Evolutionary conservation across 2,113 vertebrate genomes (phyloP).

Genomic region (Psettodes erumei): DNA sequence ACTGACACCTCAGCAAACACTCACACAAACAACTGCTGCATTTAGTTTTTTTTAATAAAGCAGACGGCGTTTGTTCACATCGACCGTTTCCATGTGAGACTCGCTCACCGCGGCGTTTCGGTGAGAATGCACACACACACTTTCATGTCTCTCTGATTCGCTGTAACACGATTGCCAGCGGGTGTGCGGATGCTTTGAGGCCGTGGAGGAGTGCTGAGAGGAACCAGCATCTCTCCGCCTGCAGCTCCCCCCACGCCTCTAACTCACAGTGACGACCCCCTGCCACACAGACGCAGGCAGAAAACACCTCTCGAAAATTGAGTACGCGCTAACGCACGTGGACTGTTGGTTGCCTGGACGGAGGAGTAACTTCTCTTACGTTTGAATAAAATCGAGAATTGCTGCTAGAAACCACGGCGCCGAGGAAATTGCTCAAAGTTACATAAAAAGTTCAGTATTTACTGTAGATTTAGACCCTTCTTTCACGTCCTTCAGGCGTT

Average conservation of each 20-base stretch:
- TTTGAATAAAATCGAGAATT: neutral
- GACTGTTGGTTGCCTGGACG: neutral
- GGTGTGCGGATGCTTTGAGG: conserved; percentile 42
- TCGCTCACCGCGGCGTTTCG: neutral
- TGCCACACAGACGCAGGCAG: conserved; percentile 7
- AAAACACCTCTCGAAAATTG: conserved; percentile 6
- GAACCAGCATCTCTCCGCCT: conserved; percentile 42
- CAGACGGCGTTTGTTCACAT: conserved; percentile 1
- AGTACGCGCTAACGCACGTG: neutral
- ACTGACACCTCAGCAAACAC: conserved; percentile 9
- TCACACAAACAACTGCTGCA: neutral
- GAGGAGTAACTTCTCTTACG: neutral
- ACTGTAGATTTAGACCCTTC: no score
- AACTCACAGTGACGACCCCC: conserved; percentile 46
- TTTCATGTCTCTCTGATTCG: conserved; percentile 21
- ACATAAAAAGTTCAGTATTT: no score
- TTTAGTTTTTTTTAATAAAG: conserved; percentile 26
- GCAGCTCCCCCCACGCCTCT: conserved; percentile 13
- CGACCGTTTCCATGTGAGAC: conserved; percentile 13
- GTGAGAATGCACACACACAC: neutral
- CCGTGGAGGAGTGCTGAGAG: conserved; percentile 37
- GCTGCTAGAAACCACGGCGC: neutral
- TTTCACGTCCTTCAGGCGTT: conserved; percentile 29
- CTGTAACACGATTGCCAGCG: conserved; percentile 21
- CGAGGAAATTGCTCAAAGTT: neutral